Evolutionary conservation across 2,888 invertebrate genomes (phyloP), one percentile per base, ranked within the genome.

Genomic region (Limnephilus lunatus): DNA sequence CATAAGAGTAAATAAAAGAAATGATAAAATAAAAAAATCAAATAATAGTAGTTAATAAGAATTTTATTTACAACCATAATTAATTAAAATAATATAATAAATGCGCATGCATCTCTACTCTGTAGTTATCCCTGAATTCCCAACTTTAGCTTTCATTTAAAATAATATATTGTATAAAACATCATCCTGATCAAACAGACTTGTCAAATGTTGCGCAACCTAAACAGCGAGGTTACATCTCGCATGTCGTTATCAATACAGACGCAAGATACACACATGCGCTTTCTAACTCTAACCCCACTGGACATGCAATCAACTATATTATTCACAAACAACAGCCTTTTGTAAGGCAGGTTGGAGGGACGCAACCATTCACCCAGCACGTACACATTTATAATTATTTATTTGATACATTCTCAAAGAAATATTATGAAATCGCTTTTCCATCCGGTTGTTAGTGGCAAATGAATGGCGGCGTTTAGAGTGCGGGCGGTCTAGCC

Each of bases 61-160:
- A 90, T 90, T 93, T 94, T 94, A 94, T 94, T 94, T 94, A 94
- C 94, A 94, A 94, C 86, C 90, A 93, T 91, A 90, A 91, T 89
- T 44, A 93, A 92, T 92, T 44, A 93, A 92, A 92, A 91, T 87
- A 88, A 93, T 85, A 92, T 92, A 92, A 93, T 92, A 93, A 93
- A 93, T 93, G 93, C 93, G 87, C 88, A 83, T 53, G 93, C 93
- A 93, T 93, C 92, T 92, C 92, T 92, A 35, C 35, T 35, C 35
- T 35, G 35, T 35, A 93, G 90, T 82, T 93, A 91, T 93, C 93
- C 93, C 93, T 93, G 93, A 93, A 93, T 91, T 92, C 93, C 93
- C 93, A 91, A 91, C 68, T 86, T 86, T 30, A 44, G 14, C 14
- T 93, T 91, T 93, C 44, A 86, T 87, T 87, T 31, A 68, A 68